Conservation (phyloP, 2,888 invertebrate genomes). For the Coelogynopora nodosa region DNA sequence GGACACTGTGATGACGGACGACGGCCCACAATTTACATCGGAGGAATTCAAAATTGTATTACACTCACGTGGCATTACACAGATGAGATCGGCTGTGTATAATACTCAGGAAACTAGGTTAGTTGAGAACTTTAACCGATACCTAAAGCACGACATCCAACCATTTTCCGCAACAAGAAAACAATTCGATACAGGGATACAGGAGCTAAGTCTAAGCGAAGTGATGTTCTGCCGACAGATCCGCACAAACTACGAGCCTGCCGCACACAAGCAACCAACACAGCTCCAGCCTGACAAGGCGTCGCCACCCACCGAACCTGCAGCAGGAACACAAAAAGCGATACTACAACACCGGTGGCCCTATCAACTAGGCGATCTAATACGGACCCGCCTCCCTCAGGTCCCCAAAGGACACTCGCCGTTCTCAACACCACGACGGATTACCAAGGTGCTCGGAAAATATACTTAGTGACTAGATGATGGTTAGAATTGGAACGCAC, state of each 20-base stretch:
- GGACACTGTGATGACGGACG: constrained; percentile 50
- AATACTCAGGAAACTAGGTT: constrained; percentile 41
- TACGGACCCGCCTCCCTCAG: not conserved
- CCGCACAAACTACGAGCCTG: not conserved
- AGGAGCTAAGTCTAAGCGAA: not conserved
- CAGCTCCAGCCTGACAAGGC: not conserved
- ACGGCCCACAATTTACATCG: constrained; percentile 51
- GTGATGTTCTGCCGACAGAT: not conserved
- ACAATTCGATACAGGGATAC: not conserved
- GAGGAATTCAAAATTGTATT: constrained; percentile 50
- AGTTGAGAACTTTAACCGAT: constrained; percentile 44
- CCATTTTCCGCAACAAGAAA: not conserved
- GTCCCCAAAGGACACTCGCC: not conserved
- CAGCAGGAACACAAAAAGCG: no score
- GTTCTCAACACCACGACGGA: not conserved
- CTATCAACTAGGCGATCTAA: not conserved
- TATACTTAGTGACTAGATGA: constrained; percentile 8
- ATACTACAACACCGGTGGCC: not conserved
- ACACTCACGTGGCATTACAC: constrained; percentile 34
- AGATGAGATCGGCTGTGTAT: constrained; percentile 20
- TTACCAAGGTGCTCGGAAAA: constrained; percentile 30
- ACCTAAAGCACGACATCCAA: constrained; percentile 12
- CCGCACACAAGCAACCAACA: not conserved
- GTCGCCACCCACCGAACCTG: not conserved
- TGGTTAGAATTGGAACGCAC: constrained; percentile 29